These are phyloP conservation scores for Aporophyla nigra DNA, from an alignment of 2,888 invertebrate genomes.

Conservation along the genomic window DNA sequence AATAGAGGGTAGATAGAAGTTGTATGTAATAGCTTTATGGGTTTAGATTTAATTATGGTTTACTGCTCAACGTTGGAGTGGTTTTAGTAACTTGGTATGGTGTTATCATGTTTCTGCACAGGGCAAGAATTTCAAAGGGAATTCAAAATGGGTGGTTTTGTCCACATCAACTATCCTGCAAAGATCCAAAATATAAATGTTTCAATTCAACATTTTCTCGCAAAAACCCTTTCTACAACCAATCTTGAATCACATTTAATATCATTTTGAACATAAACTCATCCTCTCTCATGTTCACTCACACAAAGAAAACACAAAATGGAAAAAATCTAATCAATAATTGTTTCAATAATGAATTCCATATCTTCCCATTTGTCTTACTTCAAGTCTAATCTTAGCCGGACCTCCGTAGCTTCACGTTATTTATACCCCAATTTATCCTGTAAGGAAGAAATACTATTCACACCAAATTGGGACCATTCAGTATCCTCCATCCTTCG, in stretches of 20 bases:
- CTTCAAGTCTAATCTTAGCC: not conserved
- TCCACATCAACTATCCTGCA: too few species aligned
- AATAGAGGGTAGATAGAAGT: conserved; percentile 52
- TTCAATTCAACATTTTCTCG: too few species aligned
- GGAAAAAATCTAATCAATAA: not conserved
- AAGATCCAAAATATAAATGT: too few species aligned
- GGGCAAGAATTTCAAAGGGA: not conserved
- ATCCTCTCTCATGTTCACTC: fast-evolving
- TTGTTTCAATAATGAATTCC: not conserved
- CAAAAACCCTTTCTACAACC: too few species aligned
- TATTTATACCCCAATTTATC: conserved; percentile 47
- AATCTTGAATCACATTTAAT: not conserved
- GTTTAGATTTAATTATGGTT: not conserved
- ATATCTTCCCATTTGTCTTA: conserved; percentile 18
- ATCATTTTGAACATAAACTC: not conserved
- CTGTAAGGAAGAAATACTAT: conserved; percentile 51
- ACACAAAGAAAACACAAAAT: too few species aligned
- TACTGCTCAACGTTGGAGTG: not conserved
- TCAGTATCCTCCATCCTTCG: conserved; percentile 49
- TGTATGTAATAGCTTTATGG: conserved; percentile 18
- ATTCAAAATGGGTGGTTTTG: not conserved
- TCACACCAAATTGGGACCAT: conserved; percentile 51
- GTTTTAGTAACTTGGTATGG: not conserved
- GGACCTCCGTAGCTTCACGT: conserved; percentile 15
- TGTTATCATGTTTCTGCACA: conserved; percentile 13